Base-by-base conservation (phyloP, 2,113 vertebrate genomes). In the Nothoprocta pentlandii region DNA sequence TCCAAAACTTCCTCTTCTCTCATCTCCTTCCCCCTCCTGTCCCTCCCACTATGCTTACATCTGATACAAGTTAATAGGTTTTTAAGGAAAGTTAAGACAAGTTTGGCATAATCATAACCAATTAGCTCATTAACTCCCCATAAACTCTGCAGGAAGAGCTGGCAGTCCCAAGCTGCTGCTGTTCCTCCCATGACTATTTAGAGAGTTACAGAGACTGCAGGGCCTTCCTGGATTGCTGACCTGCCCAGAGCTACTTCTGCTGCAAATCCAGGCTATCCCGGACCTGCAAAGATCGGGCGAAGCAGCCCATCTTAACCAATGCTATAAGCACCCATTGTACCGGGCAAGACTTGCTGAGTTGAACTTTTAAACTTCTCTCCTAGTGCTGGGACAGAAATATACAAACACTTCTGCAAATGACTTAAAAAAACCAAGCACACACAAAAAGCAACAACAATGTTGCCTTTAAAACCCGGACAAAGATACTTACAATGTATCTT, bases 361-460 rank as follows among this genome's bases (percentile, higher is more conserved):
- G 4, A 75, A 23, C 19, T 47, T 13, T 1, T 9, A 13, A 5
- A 59, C 41, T 89, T n/a, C 15, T 25, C 73, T 53, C 32, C 46
- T 41, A 14, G 5, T 12, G 66, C 2, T 2, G 8, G 41, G 19
- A 39, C 39, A 85, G 80, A 71, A 78, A 41, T 6, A 74, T 6
- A 9, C 25, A 3, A 26, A 1, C 11, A 16, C 74, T 78, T 54
- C 56, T 5, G 2, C 5, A 44, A 1, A 20, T 0, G 4, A 16
- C 21, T 46, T 41, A 63, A 66, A 3, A 13, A 62, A 12, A 44
- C 11, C 21, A 49, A 49, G 22, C 49, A 49, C 11, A 44, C 42
- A 23, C 5, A 49, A 49, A 49, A 49, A 49, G 10, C 21, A 23
- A 25, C 17, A 41, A 12, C n/a, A n/a, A 17, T 9, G 16, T 61